Conservation (phyloP, 2,113 vertebrate species). For the Camelus dromedarius region DNA sequence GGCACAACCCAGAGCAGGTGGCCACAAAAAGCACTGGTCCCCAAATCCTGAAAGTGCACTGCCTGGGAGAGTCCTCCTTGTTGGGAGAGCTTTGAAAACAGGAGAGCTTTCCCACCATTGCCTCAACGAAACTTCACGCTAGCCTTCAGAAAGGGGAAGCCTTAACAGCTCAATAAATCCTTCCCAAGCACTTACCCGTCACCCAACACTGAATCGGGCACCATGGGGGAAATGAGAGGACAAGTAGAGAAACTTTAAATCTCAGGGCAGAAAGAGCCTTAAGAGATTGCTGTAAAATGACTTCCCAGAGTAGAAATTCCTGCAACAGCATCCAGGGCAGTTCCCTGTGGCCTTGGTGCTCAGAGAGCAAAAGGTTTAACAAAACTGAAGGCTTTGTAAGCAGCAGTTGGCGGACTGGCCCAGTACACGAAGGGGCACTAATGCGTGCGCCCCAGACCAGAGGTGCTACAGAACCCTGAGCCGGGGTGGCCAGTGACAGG, state of each 20-base stretch:
- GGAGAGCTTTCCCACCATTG: not conserved
- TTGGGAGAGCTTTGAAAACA: not conserved
- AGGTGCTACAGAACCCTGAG: not conserved
- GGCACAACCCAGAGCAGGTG: not conserved
- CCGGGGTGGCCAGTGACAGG: not conserved
- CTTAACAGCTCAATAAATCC: not conserved
- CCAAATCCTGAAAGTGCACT: not conserved
- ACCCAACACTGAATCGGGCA: not conserved
- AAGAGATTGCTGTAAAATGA: not conserved
- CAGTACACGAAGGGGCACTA: not conserved
- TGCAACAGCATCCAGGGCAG: not conserved
- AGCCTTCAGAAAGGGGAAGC: conserved; percentile 28
- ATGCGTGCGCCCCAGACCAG: not conserved
- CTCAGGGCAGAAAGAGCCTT: not conserved
- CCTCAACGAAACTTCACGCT: not conserved
- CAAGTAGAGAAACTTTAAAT: not conserved
- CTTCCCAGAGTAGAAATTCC: not conserved
- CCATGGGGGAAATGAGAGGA: not conserved
- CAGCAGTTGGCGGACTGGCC: not conserved
- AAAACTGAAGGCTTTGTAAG: not conserved
- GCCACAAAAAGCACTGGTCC: not conserved
- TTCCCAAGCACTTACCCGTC: not conserved
- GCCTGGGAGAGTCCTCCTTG: not conserved
- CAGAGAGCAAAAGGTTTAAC: not conserved
- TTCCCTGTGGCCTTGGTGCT: not conserved